Base-by-base conservation (phyloP, 92 coral and sea anemone species). In the Phenganax subtilis region DNA sequence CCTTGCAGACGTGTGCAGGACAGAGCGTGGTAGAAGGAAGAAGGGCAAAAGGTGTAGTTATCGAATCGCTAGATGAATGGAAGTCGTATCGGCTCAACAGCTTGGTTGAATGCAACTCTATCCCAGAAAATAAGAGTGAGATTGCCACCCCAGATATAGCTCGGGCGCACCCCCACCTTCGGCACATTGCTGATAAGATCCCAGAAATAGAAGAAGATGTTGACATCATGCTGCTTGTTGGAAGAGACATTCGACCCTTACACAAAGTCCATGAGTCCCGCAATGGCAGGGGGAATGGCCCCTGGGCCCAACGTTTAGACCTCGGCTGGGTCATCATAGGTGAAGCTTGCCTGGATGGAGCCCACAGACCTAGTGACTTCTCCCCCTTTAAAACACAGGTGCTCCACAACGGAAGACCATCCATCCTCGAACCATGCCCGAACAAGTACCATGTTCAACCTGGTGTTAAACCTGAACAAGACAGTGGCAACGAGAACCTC, bases 301-400 rank as follows among this genome's bases (percentile, higher is more conserved):
- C 88, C 4, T 72, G 86, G 89, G 89, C 78, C 9, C 90, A 89
- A 71, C 76, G 82, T 12, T 69, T 89, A n/a, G 90, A 86, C 71
- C 76, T 86, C 6, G 89, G 91, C 15, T 89, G 87, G 89, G 87
- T 83, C 51, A 84, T 83, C 0, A 31, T 86, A 11, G 89, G 87
- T 12, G 83, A 89, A 25, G n/a, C 87, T 20, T 86, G 89, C 47
- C 82, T 88, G 27, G 72, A 89, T 20, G 85, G 88, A 5, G 87
- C 82, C 30, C 87, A 88, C 59, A 64, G 68, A 54, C 71, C 82
- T 9, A 64, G 6, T 64, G 47, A 64, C 12, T 20, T 44, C 25
- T 64, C 70, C 17, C 0, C 70, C 9, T 64, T 1, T 2, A 64
- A 64, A 10, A 28, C 70, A 30, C 30, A 64, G 37, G 9, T 64